Percentiles rank a stretch among this genome's conserved stretches.
Evolutionary conservation across 1,140 invertebrate species (phyloP).

Genomic region (Pseudachorutes palmiensis): DNA sequence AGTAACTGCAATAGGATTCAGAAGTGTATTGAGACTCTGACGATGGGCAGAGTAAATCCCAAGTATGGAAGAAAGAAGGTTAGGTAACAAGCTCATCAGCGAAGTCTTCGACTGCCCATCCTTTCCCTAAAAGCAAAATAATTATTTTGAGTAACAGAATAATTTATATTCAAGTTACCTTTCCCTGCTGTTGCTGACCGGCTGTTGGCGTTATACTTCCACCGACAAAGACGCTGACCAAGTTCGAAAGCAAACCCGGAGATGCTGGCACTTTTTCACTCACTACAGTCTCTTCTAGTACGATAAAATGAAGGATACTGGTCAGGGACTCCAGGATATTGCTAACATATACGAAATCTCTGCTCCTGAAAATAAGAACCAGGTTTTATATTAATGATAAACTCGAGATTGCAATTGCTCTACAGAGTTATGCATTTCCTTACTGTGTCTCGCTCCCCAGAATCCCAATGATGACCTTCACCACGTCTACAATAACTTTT

Average conservation of each 20-base stretch:
- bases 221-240: slow-evolving; percentile 1
- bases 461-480: background rate
- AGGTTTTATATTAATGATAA: background rate
- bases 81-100: background rate
- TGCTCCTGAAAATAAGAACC: background rate
- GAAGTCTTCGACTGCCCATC: background rate
- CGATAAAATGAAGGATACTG: background rate
- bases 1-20: background rate
- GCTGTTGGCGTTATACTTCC: background rate
- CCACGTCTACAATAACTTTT: background rate
- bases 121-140: background rate
- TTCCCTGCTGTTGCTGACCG: background rate
- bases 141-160: background rate
- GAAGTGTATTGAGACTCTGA: background rate
- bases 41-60: background rate
- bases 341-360: background rate
- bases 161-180: background rate
- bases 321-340: background rate
- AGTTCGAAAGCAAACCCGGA: background rate
- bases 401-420: background rate
- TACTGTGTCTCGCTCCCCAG: background rate
- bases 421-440: background rate
- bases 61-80: slow-evolving; percentile 1
- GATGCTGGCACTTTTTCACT: background rate
- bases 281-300: slow-evolving; percentile 1